Evolutionary conservation across 2,888 invertebrate species (phyloP).

Genomic region (Rambutsinella grinnellia): DNA sequence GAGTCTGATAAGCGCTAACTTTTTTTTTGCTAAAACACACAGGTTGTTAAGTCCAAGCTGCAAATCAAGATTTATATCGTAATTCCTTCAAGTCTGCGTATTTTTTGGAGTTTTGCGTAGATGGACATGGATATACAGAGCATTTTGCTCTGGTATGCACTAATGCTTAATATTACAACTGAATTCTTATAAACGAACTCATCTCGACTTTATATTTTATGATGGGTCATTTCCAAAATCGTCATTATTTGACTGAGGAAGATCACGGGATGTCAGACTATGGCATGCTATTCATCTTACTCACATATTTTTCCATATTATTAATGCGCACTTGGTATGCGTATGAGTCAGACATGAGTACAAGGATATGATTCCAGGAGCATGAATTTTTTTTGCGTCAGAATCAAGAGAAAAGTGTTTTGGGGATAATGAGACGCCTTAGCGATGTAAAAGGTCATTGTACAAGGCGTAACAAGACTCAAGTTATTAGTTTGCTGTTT

Average conservation of each 20-base stretch:
- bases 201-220: too few relatives aligned
- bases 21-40: conserved; percentile 17
- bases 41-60: not conserved
- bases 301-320: not conserved
- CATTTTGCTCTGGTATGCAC: not conserved
- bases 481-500: conserved; percentile 21
- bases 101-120: conserved; percentile 1
- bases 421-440: conserved; percentile 34
- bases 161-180: too few relatives aligned
- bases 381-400: not conserved
- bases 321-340: not conserved
- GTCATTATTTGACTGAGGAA: not conserved
- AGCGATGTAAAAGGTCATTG: conserved; percentile 37
- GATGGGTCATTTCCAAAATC: not conserved
- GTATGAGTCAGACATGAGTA: not conserved
- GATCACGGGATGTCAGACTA: not conserved
- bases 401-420: conserved; percentile 1
- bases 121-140: too few relatives aligned
- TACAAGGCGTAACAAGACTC: conserved; percentile 34
- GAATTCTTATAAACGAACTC: not conserved
- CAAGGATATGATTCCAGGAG: not conserved
- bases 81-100: not conserved
- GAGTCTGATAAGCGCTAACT: too few relatives aligned
- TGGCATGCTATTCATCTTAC: not conserved
- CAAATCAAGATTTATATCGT: conserved; percentile 22